Conservation (phyloP, 1,140 invertebrate species). For the Anoplolepis gracilipes region DNA sequence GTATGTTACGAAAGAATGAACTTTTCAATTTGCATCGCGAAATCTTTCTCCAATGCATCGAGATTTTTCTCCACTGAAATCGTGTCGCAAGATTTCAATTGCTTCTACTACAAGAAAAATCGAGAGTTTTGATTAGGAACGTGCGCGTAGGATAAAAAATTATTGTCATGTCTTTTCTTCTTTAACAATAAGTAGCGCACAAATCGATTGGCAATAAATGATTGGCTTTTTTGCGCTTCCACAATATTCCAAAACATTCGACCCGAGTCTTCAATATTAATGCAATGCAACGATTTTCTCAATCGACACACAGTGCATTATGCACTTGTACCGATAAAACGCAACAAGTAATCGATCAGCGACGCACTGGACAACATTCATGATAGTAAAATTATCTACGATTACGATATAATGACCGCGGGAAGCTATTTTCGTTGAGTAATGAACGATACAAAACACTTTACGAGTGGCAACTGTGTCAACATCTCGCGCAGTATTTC, state of each 20-base stretch:
- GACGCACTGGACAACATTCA: not conserved
- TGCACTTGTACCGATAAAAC: not conserved
- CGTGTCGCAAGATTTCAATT: conserved; percentile 8
- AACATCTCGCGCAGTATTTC: not conserved
- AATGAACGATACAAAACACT: not conserved
- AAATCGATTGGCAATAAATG: not conserved
- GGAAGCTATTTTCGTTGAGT: not conserved
- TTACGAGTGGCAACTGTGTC: not conserved
- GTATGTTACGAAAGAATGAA: not conserved
- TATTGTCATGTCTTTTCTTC: too few species aligned
- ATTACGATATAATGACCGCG: not conserved
- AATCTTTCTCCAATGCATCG: not conserved
- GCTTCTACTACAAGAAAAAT: conserved; percentile 34
- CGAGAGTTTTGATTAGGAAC: not conserved
- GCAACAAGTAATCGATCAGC: not conserved
- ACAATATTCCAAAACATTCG: not conserved
- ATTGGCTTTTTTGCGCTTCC: not conserved
- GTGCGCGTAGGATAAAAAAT: not conserved
- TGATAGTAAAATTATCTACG: not conserved
- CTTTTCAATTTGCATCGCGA: conserved; percentile 3
- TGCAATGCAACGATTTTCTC: not conserved
- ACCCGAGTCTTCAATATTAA: not conserved
- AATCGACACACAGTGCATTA: not conserved
- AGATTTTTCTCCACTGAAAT: not conserved
- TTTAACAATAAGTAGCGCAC: not conserved